phyloP scores from a whole-genome alignment of 2,888 invertebrate species.

The Lasioglossum figueresi region DNA sequence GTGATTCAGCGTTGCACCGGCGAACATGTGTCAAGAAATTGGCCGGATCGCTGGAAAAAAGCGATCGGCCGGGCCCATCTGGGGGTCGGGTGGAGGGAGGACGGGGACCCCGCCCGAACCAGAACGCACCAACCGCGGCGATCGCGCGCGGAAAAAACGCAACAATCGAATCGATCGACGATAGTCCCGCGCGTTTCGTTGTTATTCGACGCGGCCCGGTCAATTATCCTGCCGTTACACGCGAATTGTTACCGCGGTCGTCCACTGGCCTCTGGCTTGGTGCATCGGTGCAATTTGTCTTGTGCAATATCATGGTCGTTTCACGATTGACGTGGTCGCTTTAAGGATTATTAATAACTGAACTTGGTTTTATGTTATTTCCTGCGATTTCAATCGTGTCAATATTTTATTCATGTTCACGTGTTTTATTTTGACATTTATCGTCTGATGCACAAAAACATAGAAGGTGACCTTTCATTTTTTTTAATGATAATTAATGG shows the following conservation, averaged over 20 bases:
- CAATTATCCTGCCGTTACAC: conserved; percentile 35
- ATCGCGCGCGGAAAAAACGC: conserved; percentile 7
- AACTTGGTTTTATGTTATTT: too few relatives aligned
- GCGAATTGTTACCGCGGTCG: neutral
- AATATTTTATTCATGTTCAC: too few relatives aligned
- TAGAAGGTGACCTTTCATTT: too few relatives aligned
- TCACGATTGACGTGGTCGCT: neutral
- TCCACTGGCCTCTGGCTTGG: neutral
- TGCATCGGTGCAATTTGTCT: neutral
- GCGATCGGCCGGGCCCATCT: conserved; percentile 26
- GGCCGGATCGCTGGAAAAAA: conserved; percentile 34
- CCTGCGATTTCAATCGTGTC: too few relatives aligned
- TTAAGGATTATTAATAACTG: neutral
- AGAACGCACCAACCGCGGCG: conserved; percentile 31
- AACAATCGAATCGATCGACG: conserved; percentile 38
- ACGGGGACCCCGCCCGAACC: neutral
- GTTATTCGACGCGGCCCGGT: conserved; percentile 35
- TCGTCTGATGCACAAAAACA: too few relatives aligned
- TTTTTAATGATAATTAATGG: too few relatives aligned
- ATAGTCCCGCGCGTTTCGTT: conserved; percentile 31
- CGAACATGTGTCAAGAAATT: conserved; percentile 71
- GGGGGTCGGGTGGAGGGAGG: neutral
- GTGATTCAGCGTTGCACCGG: conserved; percentile 62
- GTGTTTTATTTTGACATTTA: too few relatives aligned
- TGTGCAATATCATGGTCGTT: neutral